Evolutionary conservation across 2,888 invertebrate genomes (phyloP).

Genomic region (Drosophila histrio): DNA sequence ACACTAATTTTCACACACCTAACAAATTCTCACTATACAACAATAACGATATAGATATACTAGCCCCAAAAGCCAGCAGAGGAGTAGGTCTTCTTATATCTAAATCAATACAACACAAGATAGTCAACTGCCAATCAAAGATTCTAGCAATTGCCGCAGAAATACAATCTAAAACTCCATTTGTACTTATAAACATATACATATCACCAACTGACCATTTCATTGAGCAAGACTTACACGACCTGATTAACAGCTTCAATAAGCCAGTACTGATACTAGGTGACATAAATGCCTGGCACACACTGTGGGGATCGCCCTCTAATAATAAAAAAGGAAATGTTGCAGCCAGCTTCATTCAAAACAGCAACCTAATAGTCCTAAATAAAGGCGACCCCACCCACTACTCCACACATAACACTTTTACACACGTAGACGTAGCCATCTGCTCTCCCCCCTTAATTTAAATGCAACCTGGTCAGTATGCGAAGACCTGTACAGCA

Average conservation of each 20-base stretch:
- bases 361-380: not conserved
- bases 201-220: conserved; percentile 2
- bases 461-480: not conserved
- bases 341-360: not conserved
- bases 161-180: not conserved
- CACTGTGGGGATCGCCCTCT: conserved; percentile 4
- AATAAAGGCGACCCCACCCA: conserved; percentile 1
- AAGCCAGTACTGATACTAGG: conserved; percentile 4
- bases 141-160: not conserved
- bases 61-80: not conserved
- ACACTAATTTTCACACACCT: not conserved
- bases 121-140: too few species aligned
- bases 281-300: conserved; percentile 7
- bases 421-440: conserved; percentile 3
- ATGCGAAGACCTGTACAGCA: conserved; percentile 1
- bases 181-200: not conserved
- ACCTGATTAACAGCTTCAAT: conserved; percentile 2
- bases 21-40: not conserved
- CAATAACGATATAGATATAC: not conserved
- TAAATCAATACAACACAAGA: not conserved
- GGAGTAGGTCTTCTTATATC: conserved; percentile 4
- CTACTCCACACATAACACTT: conserved; percentile 7
- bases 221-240: too few species aligned
- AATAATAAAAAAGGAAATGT: conserved; percentile 4
- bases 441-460: not conserved